phyloP scores from a whole-genome alignment of 2,113 vertebrate species.

The Nothocercus nigrocapillus region DNA sequence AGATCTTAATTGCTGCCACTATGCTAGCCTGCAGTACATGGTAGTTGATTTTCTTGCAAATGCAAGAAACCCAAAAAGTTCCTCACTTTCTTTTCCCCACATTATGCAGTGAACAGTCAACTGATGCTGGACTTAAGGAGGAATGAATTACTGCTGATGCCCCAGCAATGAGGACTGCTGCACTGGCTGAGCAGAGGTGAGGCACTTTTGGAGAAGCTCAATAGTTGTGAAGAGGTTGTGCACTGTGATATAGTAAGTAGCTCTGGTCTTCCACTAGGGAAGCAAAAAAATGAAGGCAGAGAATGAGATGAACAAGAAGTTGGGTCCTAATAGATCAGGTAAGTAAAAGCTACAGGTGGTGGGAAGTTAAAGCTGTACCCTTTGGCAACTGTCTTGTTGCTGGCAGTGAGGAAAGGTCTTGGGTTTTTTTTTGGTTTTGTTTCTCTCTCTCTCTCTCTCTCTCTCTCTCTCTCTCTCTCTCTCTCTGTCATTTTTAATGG shows the following conservation, averaged over 20 bases:
- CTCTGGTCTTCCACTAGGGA: neutral
- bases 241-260: neutral
- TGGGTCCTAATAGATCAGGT: neutral
- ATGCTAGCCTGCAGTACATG: neutral
- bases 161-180: neutral
- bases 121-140: neutral
- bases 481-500: neutral
- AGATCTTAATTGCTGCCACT: neutral
- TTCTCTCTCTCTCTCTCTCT: neutral
- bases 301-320: neutral
- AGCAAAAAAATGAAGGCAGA: neutral
- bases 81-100: neutral
- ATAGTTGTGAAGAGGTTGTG: neutral
- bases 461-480: neutral
- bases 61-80: neutral
- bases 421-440: neutral
- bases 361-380: neutral
- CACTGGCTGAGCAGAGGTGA: neutral
- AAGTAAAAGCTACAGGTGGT: neutral
- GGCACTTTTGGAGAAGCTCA: fast-evolving
- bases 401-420: neutral
- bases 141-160: neutral
- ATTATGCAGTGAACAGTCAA: neutral
- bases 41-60: neutral
- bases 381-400: neutral